phyloP scores from a whole-genome alignment of 2,797 vertebrate species.

The Dendrocincla fuliginosa region DNA sequence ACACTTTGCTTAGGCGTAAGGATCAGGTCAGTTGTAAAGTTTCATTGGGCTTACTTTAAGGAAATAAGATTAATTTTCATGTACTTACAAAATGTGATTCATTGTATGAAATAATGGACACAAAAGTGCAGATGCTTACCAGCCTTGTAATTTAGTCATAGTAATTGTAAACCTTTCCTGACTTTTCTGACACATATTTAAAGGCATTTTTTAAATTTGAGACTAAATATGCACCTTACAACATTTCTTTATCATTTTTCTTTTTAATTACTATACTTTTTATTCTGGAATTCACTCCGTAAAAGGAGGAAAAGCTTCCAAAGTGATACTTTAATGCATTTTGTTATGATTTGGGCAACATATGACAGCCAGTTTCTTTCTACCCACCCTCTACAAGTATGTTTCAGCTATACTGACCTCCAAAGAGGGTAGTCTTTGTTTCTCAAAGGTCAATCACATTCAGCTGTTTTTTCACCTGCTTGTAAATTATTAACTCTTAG shows the following conservation, averaged over 20 bases:
- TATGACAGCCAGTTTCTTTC: neutral
- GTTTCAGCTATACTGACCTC: neutral
- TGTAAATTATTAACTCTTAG: neutral
- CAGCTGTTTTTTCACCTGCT: neutral
- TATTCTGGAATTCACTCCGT: neutral
- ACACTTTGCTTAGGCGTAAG: neutral
- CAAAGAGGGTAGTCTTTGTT: neutral
- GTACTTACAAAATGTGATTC: neutral
- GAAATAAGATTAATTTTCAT: neutral
- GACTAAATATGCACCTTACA: neutral
- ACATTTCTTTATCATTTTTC: neutral
- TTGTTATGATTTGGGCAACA: neutral
- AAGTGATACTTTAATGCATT: neutral
- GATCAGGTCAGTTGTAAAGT: neutral
- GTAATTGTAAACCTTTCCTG: neutral
- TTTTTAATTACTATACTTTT: neutral
- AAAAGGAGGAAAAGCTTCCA: neutral
- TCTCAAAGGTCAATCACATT: neutral
- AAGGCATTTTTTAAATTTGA: neutral
- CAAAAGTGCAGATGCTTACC: neutral
- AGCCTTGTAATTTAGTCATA: neutral
- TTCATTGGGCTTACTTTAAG: neutral
- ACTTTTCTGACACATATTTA: neutral
- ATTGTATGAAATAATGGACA: neutral
- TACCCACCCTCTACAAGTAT: neutral